Conservation (phyloP, 2,888 invertebrate species). For the Dolichomitus sp. region DNA sequence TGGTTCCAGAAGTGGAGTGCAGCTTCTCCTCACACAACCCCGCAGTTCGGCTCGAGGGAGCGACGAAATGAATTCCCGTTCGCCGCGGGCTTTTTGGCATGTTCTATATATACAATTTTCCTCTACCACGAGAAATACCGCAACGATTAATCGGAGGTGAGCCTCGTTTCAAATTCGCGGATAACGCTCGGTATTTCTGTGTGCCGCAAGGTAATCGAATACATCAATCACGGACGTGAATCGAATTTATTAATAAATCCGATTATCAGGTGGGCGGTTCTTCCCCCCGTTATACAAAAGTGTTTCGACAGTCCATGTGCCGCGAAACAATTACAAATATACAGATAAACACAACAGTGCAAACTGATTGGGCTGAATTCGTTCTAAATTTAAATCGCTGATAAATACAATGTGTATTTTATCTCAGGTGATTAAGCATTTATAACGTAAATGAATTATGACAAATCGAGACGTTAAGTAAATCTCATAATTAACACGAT, state of each 20-base stretch:
- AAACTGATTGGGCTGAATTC: neutral
- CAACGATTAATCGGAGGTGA: constrained; percentile 7
- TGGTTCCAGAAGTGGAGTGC: constrained; percentile 21
- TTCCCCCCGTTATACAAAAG: neutral
- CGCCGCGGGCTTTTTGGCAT: neutral
- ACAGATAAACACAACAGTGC: constrained; percentile 9
- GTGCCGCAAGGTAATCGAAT: constrained; percentile 21
- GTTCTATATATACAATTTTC: neutral
- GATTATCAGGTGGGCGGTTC: neutral
- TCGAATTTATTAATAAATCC: constrained; percentile 31
- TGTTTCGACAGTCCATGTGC: neutral
- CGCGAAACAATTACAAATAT: neutral
- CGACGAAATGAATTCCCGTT: constrained; percentile 50
- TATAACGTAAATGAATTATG: neutral
- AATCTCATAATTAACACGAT: neutral
- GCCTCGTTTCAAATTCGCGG: neutral
- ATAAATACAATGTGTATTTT: neutral
- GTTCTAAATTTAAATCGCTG: neutral
- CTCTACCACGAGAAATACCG: neutral
- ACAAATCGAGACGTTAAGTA: neutral
- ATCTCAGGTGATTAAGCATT: neutral
- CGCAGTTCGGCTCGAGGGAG: constrained; percentile 48
- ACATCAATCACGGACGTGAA: constrained; percentile 24
- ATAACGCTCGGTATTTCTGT: neutral
- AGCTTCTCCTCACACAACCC: constrained; percentile 19